phyloP scores from a whole-genome alignment of 2,888 invertebrate species.

The Lottia scabra region DNA sequence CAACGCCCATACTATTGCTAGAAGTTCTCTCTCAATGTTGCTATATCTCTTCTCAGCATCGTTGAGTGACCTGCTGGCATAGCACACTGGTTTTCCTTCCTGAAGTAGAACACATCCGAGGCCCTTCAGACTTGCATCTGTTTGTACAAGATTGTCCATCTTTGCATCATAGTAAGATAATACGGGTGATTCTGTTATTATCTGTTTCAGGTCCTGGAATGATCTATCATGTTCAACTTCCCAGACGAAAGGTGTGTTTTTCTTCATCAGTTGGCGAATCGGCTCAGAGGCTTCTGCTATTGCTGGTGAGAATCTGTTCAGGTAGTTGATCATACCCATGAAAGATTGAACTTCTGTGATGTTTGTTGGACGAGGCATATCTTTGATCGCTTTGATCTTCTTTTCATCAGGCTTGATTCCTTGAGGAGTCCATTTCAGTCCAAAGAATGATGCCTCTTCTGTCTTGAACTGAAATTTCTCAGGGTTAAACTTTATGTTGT shows the following conservation, averaged over 20 bases:
- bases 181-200: conserved; percentile 14
- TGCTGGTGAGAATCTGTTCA: conserved; percentile 15
- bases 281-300: conserved; percentile 11
- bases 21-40: conserved; percentile 35
- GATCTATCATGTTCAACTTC: conserved; percentile 6
- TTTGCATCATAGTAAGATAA: conserved; percentile 15
- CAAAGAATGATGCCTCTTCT: conserved; percentile 10
- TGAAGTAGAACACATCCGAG: conserved; percentile 36
- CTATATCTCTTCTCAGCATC: conserved; percentile 30
- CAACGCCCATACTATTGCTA: conserved; percentile 29
- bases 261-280: conserved; percentile 10
- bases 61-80: conserved; percentile 33
- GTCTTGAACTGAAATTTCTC: conserved; percentile 22
- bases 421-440: conserved; percentile 18
- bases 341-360: conserved; percentile 13
- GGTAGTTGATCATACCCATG: conserved; percentile 15
- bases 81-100: conserved; percentile 34
- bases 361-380: conserved; percentile 22
- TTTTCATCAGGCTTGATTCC: conserved; percentile 19
- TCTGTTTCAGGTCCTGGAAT: conserved; percentile 12
- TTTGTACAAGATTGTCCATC: conserved; percentile 17
- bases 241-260: conserved; percentile 13
- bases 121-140: conserved; percentile 30
- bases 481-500: conserved; percentile 7
- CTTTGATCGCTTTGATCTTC: conserved; percentile 22